Conservation (phyloP, 1,140 invertebrate species). For the Drosophila ogumai region DNA sequence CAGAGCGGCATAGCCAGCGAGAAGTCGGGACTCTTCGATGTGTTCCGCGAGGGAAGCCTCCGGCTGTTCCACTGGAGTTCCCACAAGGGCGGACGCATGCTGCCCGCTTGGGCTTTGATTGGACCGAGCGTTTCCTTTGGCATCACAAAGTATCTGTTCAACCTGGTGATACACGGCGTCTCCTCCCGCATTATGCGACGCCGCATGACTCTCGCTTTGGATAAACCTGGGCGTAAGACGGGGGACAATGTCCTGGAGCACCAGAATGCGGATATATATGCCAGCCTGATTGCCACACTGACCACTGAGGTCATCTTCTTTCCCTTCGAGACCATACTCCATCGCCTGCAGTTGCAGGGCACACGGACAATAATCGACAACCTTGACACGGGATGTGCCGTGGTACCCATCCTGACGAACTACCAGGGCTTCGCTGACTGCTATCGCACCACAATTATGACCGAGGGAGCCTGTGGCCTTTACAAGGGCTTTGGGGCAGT, state of each 20-base stretch:
- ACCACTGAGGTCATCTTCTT: slow-evolving; percentile 94
- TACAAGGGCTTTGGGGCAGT: slow-evolving; percentile 98
- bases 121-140: slow-evolving; percentile 91
- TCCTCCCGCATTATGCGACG: slow-evolving; percentile 87
- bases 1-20: slow-evolving; percentile 98
- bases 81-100: slow-evolving; percentile 91
- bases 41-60: slow-evolving; percentile 94
- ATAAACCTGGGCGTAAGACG: slow-evolving; percentile 87
- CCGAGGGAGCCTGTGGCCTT: slow-evolving; percentile 94
- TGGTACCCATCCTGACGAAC: slow-evolving; percentile 92
- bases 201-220: slow-evolving; percentile 85
- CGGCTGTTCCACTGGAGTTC: slow-evolving; percentile 92
- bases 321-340: slow-evolving; percentile 96
- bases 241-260: slow-evolving; percentile 86
- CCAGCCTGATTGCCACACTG: slow-evolving; percentile 89
- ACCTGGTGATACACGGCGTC: slow-evolving; percentile 88
- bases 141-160: slow-evolving; percentile 84
- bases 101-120: slow-evolving; percentile 96
- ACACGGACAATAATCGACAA: slow-evolving; percentile 98
- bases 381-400: slow-evolving; percentile 94
- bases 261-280: slow-evolving; percentile 90
- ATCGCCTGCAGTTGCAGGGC: slow-evolving; percentile 93
- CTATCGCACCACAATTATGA: slow-evolving; percentile 92
- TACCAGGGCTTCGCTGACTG: slow-evolving; percentile 93
- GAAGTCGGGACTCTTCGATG: slow-evolving; percentile 95